Evolutionary conservation across 2,113 vertebrate species (phyloP), one percentile per base, ranked within the genome.

Genomic region (Gallinago undulata): DNA sequence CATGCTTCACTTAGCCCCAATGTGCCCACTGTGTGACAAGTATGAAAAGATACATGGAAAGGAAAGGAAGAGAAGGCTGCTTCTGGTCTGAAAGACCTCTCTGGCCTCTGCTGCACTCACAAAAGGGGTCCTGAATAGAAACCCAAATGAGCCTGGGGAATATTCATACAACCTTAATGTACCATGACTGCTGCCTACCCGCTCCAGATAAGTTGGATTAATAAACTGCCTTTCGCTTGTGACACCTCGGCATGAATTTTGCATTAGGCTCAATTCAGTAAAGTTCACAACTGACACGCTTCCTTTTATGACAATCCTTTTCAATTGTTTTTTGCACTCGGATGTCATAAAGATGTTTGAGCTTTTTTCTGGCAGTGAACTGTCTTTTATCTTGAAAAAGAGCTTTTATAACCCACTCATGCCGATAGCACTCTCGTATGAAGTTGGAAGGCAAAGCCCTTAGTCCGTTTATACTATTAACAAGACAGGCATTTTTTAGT

Each of bases 161-260:
- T 95, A 93, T 89, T 95, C 79, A 89, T 74, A 56, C 0, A 4
- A 92, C 75, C 75, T 75, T 96, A 86, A 95, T 70, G 76, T 80
- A 78, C 48, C 93, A 64, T 64, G 72, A 90, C 93, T 90, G 68
- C 86, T 94, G 86, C 95, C 93, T 92, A 78, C 90, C 79, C 85
- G 70, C 70, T 91, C 77, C 75, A 73, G 82, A 92, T 72, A 91
- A 93, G 83, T 22, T 94, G 83, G 83, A 96, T 93, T 96, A 97
- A 96, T 94, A 96, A 96, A 94, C 91, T 79, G 87, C 76, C 93
- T 97, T 95, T 97, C 33, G 43, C 77, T 90, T 66, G 81, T 92
- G 89, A 93, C 94, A 92, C 87, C 87, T 87, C 80, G 3, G 77
- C 78, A 95, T 97, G 96, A 97, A 97, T 97, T 97, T 97, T 97